Conservation (phyloP, 2,888 invertebrate genomes). For the Aproaerema taeniolella region DNA sequence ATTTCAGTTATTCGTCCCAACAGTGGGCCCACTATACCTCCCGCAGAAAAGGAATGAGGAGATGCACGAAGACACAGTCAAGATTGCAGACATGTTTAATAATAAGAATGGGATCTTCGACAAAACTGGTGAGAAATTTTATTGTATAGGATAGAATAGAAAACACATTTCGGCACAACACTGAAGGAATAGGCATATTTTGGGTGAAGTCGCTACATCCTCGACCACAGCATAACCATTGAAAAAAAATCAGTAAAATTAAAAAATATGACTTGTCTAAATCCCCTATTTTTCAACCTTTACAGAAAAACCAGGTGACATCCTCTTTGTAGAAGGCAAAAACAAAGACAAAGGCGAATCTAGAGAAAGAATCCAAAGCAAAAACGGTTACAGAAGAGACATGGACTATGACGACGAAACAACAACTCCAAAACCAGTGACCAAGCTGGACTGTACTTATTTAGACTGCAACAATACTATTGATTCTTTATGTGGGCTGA, state of each 20-base stretch:
- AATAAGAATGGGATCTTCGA: not conserved
- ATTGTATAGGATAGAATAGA: too few species aligned
- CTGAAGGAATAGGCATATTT: too few species aligned
- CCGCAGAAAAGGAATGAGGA: too few species aligned
- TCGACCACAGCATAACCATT: too few species aligned
- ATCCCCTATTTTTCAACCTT: too few species aligned
- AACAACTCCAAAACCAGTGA: not conserved
- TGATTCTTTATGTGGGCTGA: constrained; percentile 44
- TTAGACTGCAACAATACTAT: constrained; percentile 16
- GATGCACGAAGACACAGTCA: not conserved
- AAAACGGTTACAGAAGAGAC: constrained; percentile 8
- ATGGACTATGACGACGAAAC: too few species aligned
- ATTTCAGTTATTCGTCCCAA: constrained; percentile 3
- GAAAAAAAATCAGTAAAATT: too few species aligned
- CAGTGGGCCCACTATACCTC: not conserved
- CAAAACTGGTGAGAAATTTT: constrained; percentile 35
- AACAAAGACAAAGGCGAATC: constrained; percentile 26
- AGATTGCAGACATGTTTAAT: not conserved
- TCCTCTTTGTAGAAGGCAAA: constrained; percentile 46
- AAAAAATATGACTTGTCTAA: too few species aligned
- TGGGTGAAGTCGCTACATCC: too few species aligned
- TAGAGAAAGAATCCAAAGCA: constrained; percentile 12
- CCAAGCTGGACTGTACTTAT: constrained; percentile 42
- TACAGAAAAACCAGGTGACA: constrained; percentile 38
- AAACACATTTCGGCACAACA: not conserved